phyloP scores from a whole-genome alignment of 1,140 invertebrate species.

The Drosophila sproati region DNA sequence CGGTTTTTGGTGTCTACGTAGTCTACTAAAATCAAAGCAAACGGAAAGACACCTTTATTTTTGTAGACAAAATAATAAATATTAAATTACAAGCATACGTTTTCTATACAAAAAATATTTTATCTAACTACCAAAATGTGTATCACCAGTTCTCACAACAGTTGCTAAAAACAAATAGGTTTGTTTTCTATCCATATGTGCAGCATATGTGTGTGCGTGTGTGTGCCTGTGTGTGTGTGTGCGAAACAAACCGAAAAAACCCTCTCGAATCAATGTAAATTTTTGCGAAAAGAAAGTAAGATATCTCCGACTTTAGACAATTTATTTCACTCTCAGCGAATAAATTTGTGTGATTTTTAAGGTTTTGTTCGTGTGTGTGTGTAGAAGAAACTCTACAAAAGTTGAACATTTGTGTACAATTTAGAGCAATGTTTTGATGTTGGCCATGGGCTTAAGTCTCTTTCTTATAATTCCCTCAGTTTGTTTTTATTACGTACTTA shows the following conservation, averaged over 20 bases:
- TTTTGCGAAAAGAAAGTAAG: conserved; percentile 50
- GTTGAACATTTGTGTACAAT: background rate
- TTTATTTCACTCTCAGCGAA: conserved; percentile 1
- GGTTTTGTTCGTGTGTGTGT: background rate
- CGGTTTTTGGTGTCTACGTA: conserved; percentile 29
- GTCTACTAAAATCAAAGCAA: conserved; percentile 37
- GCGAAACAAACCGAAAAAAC: conserved; percentile 13
- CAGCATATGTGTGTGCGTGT: background rate
- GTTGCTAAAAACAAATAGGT: background rate
- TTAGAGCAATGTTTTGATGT: background rate
- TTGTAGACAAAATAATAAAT: conserved; percentile 11
- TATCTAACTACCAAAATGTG: background rate
- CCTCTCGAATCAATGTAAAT: conserved; percentile 28
- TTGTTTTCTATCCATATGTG: background rate
- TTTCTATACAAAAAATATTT: background rate
- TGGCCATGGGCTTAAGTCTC: background rate
- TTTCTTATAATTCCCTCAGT: background rate
- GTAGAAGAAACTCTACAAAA: background rate
- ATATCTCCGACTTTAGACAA: conserved; percentile 21
- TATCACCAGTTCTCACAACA: background rate
- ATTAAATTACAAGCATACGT: background rate
- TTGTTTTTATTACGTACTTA: background rate
- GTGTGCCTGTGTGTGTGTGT: conserved; percentile 6
- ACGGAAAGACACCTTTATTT: conserved; percentile 23
- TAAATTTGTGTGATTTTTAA: conserved; percentile 4